Base-by-base conservation (phyloP, 2,888 invertebrate genomes). In the Drosophila lacicola region DNA sequence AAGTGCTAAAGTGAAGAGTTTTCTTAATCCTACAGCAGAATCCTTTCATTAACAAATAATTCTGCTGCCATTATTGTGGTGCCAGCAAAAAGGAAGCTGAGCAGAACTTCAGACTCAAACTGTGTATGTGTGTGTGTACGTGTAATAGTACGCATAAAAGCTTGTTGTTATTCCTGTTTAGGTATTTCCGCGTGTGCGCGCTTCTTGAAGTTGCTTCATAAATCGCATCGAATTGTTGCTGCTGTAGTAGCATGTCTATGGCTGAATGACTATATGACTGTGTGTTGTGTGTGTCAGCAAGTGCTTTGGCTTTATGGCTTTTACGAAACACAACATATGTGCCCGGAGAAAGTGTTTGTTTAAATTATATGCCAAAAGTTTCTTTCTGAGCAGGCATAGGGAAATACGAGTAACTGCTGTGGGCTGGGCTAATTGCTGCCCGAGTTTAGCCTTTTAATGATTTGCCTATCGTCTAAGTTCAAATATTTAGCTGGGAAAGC, bases 201-300 rank as follows among this genome's bases (percentile, higher is more conserved):
- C 53, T 17, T 17, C 49, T 49, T 19, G 44, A 60, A 66, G 36
- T 64, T 51, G 47, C 56, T 39, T 50, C 75, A 75, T 81, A 81
- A 86, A 86, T 80, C 81, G 63, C 69, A 74, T 68, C 61, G 71
- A 71, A 71, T 78, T 78, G 65, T 68, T 51, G 46, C 44, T 49
- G 55, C 63, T 78, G 87, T 66, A 49, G 51, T 50, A 72, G 55
- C 69, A 78, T 64, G 64, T 78, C 61, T 64, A 49, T 61, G 57
- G 56, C 60, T 37, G 39, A 54, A 54, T 64, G 53, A 47, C 56
- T 44, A 36, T 47, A 34, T 61, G 57, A 49, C 49, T 73, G 14
- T 44, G 58, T 25, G 4, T 39, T 36, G 10, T 66, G 14, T 56
- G 29, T 37, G 34, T 5, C 33, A 21, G 25, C 45, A 53, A 37